Evolutionary conservation across 2,888 invertebrate genomes (phyloP).

Genomic region (Torymus aiolomorphi): DNA sequence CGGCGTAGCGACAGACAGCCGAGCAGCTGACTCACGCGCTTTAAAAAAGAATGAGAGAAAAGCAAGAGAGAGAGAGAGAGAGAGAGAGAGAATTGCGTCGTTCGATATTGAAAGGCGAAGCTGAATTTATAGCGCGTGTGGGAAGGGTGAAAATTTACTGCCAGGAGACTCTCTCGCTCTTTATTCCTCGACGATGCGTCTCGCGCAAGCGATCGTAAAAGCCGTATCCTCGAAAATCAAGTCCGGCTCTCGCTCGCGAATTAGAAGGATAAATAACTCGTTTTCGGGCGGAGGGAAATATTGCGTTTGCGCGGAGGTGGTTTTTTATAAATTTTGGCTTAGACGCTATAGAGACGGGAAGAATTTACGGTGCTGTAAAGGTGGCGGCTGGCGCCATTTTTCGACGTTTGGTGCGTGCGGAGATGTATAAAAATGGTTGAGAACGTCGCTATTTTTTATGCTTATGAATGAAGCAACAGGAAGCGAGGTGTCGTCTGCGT

Average conservation of each 20-base stretch:
- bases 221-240: slow-evolving; percentile 33
- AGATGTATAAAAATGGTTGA: too few relatives aligned
- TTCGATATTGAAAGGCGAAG: slow-evolving; percentile 66
- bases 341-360: not conserved
- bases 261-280: slow-evolving; percentile 68
- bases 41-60: slow-evolving; percentile 9
- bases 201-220: slow-evolving; percentile 44
- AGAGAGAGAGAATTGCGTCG: slow-evolving; percentile 49
- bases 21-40: not conserved
- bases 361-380: slow-evolving; percentile 16
- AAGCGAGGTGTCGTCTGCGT: too few relatives aligned
- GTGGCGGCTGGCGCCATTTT: too few relatives aligned
- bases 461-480: too few relatives aligned
- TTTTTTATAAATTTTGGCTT: slow-evolving; percentile 4
- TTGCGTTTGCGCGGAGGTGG: not conserved
- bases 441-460: too few relatives aligned
- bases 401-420: too few relatives aligned
- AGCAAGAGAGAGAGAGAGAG: slow-evolving; percentile 35
- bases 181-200: too few relatives aligned
- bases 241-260: slow-evolving; percentile 36
- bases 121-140: slow-evolving; percentile 67
- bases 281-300: slow-evolving; percentile 41
- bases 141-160: slow-evolving; percentile 71
- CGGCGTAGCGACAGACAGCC: slow-evolving; percentile 10
- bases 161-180: slow-evolving; percentile 41